These are phyloP conservation scores for Chromobotia macracanthus DNA, from an alignment of 2,797 vertebrate species.

Conservation along the genomic window DNA sequence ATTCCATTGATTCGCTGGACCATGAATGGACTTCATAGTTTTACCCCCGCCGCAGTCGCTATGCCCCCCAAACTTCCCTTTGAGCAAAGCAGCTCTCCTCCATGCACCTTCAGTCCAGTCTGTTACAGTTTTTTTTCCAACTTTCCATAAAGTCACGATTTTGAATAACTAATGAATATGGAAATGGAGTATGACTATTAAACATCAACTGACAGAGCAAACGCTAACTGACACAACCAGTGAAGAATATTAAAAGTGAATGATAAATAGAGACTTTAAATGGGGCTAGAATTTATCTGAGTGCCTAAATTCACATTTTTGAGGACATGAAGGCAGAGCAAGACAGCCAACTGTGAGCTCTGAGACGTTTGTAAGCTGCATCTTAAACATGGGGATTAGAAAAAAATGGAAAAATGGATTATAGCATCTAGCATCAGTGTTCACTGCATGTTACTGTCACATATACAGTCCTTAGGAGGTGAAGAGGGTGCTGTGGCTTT, in stretches of 20 bases:
- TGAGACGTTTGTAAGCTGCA: conserved; percentile 46
- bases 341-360: conserved; percentile 35
- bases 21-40: conserved; percentile 77
- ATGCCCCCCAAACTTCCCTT: too few species aligned
- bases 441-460: conserved; percentile 35
- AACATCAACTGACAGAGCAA: background rate
- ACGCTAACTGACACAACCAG: conserved; percentile 22
- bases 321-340: conserved; percentile 41
- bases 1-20: conserved; percentile 77
- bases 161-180: background rate
- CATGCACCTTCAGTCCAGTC: conserved; percentile 3
- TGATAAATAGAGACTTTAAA: background rate
- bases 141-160: background rate
- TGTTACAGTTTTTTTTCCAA: background rate
- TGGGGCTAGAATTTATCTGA: background rate
- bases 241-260: background rate
- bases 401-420: conserved; percentile 49
- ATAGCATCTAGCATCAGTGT: conserved; percentile 48
- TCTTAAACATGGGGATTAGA: conserved; percentile 50
- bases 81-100: too few species aligned
- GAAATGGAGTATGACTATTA: background rate
- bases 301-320: background rate
- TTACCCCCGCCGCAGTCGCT: conserved; percentile 38
- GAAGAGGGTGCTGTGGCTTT: conserved; percentile 15
- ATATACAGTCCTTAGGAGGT: conserved; percentile 32